Conservation (phyloP, 2,113 vertebrate species). For the Etia nguti region DNA sequence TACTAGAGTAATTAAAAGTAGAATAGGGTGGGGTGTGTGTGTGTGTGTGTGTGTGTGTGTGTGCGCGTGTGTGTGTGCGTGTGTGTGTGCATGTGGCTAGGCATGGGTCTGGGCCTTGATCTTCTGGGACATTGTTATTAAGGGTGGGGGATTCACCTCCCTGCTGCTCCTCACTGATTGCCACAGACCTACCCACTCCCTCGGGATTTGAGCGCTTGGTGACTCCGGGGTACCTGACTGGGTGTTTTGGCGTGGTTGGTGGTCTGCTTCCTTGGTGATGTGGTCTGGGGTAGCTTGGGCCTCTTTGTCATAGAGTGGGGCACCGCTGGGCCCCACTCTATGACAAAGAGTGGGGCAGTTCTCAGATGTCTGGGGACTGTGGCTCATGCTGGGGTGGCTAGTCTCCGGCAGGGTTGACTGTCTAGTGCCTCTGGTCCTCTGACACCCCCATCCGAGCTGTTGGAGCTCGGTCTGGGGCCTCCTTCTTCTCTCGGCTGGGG, state of each 20-base stretch:
- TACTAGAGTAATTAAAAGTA: neutral
- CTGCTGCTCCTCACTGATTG: neutral
- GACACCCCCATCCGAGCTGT: neutral
- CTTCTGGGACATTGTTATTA: neutral
- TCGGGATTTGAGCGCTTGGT: neutral
- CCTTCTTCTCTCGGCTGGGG: neutral
- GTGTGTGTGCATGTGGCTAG: neutral
- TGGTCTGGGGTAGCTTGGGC: neutral
- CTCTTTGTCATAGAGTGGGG: neutral
- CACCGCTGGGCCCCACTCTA: rapidly evolving
- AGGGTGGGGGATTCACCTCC: neutral
- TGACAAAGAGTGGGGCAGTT: too few species aligned
- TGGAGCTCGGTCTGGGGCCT: rapidly evolving
- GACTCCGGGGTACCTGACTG: neutral
- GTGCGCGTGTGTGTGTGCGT: neutral
- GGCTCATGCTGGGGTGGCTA: rapidly evolving
- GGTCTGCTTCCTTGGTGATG: rapidly evolving
- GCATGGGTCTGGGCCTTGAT: neutral
- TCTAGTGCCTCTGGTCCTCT: neutral
- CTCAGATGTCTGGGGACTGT: rapidly evolving
- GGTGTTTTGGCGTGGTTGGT: rapidly evolving
- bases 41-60: neutral
- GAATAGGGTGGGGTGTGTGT: neutral
- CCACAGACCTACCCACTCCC: neutral
- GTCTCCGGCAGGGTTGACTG: neutral